Evolutionary conservation across 2,797 vertebrate genomes (phyloP), one percentile per base, ranked within the genome.

Genomic region (Sebastes paucispinis): DNA sequence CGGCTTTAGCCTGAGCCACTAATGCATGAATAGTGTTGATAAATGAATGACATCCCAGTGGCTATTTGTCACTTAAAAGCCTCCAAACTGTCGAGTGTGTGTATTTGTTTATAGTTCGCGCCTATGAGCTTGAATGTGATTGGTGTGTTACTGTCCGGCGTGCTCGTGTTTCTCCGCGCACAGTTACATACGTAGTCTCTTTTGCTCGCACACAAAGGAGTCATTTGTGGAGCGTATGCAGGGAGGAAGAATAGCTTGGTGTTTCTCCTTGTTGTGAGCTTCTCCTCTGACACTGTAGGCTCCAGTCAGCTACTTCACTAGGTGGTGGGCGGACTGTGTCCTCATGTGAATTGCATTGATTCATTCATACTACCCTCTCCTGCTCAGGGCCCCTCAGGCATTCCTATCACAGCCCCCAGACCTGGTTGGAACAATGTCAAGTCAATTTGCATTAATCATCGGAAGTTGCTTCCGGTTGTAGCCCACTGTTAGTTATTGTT

Each of bases 251-350:
- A 91, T 85, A 89, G 90, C 84, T 81, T 27, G 89, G 90, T 88
- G 86, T 92, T 88, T 86, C 84, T 88, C 73, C 87, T 83, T 82
- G 80, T 87, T 87, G 78, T 79, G 82, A 80, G 80, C 82, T 67
- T 86, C 78, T 89, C 78, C 69, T 88, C 84, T 87, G 83, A 87
- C 79, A 75, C 89, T 86, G 85, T 65, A 75, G 84, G 80, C 86
- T 83, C 80, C 77, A 83, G 88, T 84, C 76, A 75, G 81, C 86
- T 59, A 62, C 88, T 92, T 89, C 58, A 79, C 87, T 86, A 80
- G 88, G 75, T 87, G 91, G 90, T 92, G 92, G 91, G 92, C 88
- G 91, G 87, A 91, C 87, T 69, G 80, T 84, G 89, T 92, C 86
- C 89, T 84, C 43, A 72, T 91, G 88, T 88, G 89, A 93, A 92